These are phyloP conservation scores for Ispidina picta DNA, from an alignment of 2,797 vertebrate species.

Conservation along the genomic window DNA sequence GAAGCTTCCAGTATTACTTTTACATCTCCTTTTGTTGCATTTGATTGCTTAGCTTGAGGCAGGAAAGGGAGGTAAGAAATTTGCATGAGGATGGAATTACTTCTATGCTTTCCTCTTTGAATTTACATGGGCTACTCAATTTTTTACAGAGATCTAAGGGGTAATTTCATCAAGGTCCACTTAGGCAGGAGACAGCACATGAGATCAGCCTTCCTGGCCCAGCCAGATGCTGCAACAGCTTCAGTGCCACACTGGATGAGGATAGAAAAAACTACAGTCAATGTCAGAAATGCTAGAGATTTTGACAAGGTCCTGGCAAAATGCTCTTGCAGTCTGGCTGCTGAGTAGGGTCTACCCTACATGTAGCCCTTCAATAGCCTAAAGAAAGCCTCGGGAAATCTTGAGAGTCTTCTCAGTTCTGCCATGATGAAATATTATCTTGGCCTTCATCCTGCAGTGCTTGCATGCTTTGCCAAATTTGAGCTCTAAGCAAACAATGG, in stretches of 20 bases:
- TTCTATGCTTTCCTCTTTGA: conserved; percentile 15
- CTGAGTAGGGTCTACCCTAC: not conserved
- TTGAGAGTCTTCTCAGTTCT: not conserved
- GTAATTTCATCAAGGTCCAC: not conserved
- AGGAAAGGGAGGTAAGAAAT: not conserved
- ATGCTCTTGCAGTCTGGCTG: not conserved
- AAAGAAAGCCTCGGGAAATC: not conserved
- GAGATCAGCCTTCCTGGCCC: not conserved
- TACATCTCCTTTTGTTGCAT: not conserved
- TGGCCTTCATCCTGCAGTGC: not conserved
- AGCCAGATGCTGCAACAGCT: fast-evolving
- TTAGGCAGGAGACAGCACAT: not conserved
- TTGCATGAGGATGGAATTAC: conserved; percentile 51
- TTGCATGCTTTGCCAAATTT: conserved; percentile 5
- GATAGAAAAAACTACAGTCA: not conserved
- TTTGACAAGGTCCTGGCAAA: not conserved
- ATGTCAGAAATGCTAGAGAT: not conserved
- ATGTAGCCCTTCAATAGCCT: not conserved
- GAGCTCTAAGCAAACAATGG: not conserved
- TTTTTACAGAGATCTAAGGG: not conserved
- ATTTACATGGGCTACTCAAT: conserved; percentile 50
- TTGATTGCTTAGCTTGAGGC: not conserved
- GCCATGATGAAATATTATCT: not conserved
- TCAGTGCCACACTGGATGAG: not conserved
- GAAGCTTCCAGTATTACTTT: not conserved